Evolutionary conservation across 1,140 invertebrate species (phyloP).

Genomic region (Aporrectodea caliginosa): DNA sequence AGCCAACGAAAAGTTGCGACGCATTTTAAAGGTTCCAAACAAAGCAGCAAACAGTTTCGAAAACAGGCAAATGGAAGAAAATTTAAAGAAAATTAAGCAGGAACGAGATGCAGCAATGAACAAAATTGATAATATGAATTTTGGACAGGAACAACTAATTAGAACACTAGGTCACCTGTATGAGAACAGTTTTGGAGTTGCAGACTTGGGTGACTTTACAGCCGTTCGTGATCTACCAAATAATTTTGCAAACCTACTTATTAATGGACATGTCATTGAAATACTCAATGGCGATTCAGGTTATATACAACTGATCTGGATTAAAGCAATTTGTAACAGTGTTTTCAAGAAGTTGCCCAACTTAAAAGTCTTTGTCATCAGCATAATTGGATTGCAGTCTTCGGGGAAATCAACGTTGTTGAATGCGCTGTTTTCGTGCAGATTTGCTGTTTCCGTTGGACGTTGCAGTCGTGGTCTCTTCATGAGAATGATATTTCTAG

Average conservation of each 20-base stretch:
- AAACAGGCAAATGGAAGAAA: neutral
- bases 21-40: neutral
- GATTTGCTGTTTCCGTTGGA: conserved; percentile 30
- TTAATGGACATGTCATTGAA: conserved; percentile 17
- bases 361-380: conserved; percentile 7
- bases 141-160: neutral
- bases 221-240: neutral
- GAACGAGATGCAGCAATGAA: neutral
- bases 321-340: neutral
- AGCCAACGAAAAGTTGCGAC: neutral
- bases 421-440: conserved; percentile 25
- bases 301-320: neutral
- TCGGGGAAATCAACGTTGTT: conserved; percentile 29
- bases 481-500: neutral
- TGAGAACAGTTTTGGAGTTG: neutral
- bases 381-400: conserved; percentile 25
- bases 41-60: neutral
- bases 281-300: conserved; percentile 10
- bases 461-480: conserved; percentile 30
- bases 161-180: neutral
- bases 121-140: neutral
- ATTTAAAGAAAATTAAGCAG: neutral
- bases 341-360: neutral
- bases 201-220: neutral
- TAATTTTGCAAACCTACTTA: neutral